Base-by-base conservation (phyloP, 2,888 invertebrate genomes). In the Leucoma salicis region DNA sequence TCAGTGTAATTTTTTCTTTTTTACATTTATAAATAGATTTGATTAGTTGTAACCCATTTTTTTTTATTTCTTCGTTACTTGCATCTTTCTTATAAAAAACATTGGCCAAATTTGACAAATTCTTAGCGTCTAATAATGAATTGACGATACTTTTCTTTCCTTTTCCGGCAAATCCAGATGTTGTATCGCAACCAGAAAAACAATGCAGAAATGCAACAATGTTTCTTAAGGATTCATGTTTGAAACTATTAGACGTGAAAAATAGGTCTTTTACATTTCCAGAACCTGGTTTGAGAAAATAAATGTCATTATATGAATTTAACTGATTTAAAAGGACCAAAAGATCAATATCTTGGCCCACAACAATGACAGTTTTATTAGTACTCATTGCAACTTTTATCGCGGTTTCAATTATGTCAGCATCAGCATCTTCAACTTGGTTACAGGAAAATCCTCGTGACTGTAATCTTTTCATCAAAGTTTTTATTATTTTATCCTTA, bases 301-400 rank as follows among this genome's bases (percentile, higher is more conserved):
- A 41, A 46, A 46, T 42, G 25, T 25, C 25, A 42, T 33, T 33
- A 33, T 33, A 3, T 21, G 33, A 33, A 21, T 57, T 61, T 39
- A 62, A 50, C 41, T 62, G 55, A 38, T 49, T 54, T 15, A 62
- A 57, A 50, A 63, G 46, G 31, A 66, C 57, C 29, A 66, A 49
- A 36, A 63, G 43, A 48, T 66, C 62, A 35, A 59, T 47, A 52
- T 63, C 61, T 46, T 25, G 25, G 25, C 25, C 25, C 45, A 61
- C 62, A 50, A 60, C 51, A 29, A 64, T 53, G 27, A 57, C 33
- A 33, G 33, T 33, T 33, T 33, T 33, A 33, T 33, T 33, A 21
- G 33, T 33, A 33, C 49, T 31, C 51, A 54, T 49, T 3, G 18
- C 21, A 49, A 51, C 42, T 57, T 50, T 35, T 41, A 50, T 37